These are phyloP conservation scores for Bos taurus DNA, from an alignment of 2,113 vertebrate genomes.

Conservation along the genomic window DNA sequence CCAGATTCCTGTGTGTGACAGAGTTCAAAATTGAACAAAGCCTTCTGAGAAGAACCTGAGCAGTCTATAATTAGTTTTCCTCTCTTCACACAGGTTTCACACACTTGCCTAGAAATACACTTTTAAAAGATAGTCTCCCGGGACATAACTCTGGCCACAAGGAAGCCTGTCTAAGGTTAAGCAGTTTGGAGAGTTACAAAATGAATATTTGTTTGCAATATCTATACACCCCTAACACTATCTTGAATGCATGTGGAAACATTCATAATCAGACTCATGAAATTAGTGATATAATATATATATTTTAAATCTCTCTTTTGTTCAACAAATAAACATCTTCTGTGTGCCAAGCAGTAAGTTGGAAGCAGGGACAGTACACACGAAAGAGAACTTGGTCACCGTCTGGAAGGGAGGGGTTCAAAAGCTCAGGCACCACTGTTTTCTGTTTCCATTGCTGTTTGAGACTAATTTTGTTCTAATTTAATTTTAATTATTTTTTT, in stretches of 20 bases:
- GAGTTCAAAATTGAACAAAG: constrained; percentile 19
- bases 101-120: constrained; percentile 4
- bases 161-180: neutral
- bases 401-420: neutral
- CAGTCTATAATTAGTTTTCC: constrained; percentile 1
- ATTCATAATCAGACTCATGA: neutral
- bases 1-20: neutral
- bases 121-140: constrained; percentile 34
- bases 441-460: neutral
- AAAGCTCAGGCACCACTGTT: neutral
- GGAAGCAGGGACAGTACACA: neutral
- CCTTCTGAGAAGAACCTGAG: neutral
- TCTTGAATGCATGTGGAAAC: neutral
- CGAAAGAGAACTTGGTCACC: neutral
- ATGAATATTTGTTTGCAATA: neutral
- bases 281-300: neutral
- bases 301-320: neutral
- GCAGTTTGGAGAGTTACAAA: neutral
- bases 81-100: neutral
- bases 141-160: neutral
- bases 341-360: neutral
- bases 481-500: neutral
- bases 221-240: neutral
- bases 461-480: neutral
- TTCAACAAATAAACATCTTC: neutral